These are phyloP conservation scores for Drosophila bunnanda DNA, from an alignment of 2,888 invertebrate genomes.

Conservation along the genomic window DNA sequence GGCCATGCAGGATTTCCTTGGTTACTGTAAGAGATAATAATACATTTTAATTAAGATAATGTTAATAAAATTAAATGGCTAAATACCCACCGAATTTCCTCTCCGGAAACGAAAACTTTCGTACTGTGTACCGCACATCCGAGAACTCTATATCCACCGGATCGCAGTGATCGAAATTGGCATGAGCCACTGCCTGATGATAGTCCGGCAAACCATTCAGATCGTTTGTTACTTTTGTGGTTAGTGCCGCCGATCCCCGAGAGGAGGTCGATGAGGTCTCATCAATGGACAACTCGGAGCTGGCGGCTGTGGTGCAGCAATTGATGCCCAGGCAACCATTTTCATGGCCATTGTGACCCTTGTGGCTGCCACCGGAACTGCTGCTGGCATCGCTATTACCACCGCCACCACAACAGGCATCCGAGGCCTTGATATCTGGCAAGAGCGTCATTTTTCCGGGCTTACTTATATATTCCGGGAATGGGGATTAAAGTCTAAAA, in stretches of 20 bases:
- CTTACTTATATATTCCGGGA: neutral
- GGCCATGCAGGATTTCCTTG: conserved; percentile 87
- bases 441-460: conserved; percentile 74
- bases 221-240: conserved; percentile 73
- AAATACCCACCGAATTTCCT: conserved; percentile 87
- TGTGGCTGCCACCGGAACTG: conserved; percentile 52
- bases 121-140: conserved; percentile 88
- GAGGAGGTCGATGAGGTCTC: conserved; percentile 63
- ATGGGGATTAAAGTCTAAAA: conserved; percentile 12
- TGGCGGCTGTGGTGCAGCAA: conserved; percentile 78
- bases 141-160: conserved; percentile 89
- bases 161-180: conserved; percentile 85
- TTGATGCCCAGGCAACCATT: conserved; percentile 66
- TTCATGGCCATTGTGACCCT: conserved; percentile 41
- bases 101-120: conserved; percentile 86
- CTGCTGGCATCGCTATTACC: conserved; percentile 52
- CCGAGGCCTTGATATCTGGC: conserved; percentile 79
- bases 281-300: conserved; percentile 80
- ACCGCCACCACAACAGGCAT: conserved; percentile 65
- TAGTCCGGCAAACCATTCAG: conserved; percentile 49
- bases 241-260: conserved; percentile 16
- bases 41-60: conserved; percentile 43
- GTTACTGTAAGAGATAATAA: conserved; percentile 78
- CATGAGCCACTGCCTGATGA: conserved; percentile 61
- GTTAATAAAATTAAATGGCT: neutral